Evolutionary conservation across 2,113 vertebrate species (phyloP).

Genomic region (Zosterops pallidus): DNA sequence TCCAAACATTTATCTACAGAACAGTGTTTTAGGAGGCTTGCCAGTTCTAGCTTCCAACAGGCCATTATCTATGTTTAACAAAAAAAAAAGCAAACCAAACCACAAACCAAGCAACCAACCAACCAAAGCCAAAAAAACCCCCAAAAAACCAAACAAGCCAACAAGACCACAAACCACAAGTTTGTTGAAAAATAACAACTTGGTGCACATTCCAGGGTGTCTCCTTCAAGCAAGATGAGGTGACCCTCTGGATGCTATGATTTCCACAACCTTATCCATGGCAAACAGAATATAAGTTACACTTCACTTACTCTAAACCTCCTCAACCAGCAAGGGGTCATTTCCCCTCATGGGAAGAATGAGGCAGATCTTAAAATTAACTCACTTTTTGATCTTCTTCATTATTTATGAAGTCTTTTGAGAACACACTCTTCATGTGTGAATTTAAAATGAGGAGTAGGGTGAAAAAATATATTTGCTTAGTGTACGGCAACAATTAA

Average conservation of each 20-base stretch:
- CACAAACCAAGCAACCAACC: not conserved
- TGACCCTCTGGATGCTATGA: not conserved
- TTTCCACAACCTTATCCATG: not conserved
- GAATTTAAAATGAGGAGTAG: conserved; percentile 17
- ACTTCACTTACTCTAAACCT: not conserved
- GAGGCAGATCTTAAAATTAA: not conserved
- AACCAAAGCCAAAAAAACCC: not conserved
- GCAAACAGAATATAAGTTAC: not conserved
- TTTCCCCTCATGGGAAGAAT: not conserved
- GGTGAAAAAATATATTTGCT: conserved; percentile 18
- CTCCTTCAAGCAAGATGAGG: not conserved
- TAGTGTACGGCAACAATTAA: not conserved
- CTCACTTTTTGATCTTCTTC: not conserved
- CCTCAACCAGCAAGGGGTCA: not conserved
- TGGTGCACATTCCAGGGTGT: not conserved
- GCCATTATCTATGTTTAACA: not conserved
- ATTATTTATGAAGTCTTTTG: not conserved
- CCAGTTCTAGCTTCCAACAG: not conserved
- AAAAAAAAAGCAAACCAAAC: not conserved
- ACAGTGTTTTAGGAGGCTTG: not conserved
- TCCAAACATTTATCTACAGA: not conserved
- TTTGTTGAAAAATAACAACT: not conserved
- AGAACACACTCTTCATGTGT: not conserved
- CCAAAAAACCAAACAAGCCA: not conserved
- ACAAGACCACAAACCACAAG: not conserved